phyloP scores from a whole-genome alignment of 30 jellyfish, hydroid and myxozoan genomes.

The Aurelia aurita region DNA sequence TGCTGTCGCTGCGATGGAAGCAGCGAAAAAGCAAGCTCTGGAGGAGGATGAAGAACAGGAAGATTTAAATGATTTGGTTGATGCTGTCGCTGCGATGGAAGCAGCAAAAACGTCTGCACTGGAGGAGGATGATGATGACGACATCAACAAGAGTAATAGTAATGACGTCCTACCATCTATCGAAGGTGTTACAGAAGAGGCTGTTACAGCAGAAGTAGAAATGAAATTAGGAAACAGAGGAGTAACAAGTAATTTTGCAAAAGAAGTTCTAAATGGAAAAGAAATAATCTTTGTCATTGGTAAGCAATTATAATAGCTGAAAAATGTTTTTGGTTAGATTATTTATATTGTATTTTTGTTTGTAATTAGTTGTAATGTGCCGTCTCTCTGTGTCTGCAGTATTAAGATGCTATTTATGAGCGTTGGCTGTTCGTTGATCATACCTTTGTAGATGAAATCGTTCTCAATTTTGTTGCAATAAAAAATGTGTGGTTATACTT shows the following conservation, averaged over 20 bases:
- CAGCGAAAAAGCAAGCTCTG: neutral
- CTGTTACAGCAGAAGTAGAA: slow-evolving; percentile 59
- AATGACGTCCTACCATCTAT: neutral
- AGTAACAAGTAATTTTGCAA: slow-evolving; percentile 52
- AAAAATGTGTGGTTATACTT: neutral
- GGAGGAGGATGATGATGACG: neutral
- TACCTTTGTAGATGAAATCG: no score
- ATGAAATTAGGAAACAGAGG: slow-evolving; percentile 63
- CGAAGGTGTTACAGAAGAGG: slow-evolving; percentile 59
- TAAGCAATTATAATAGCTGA: no score
- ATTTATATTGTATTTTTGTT: no score
- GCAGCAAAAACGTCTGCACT: neutral
- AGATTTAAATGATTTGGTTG: slow-evolving; percentile 18
- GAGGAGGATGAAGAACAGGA: slow-evolving; percentile 13
- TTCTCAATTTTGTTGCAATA: no score
- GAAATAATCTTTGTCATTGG: slow-evolving; percentile 69
- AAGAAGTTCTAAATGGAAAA: slow-evolving; percentile 60
- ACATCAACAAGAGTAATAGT: neutral
- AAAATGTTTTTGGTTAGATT: no score
- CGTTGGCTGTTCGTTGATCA: no score
- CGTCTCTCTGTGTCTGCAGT: no score
- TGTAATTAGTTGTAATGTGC: no score
- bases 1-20: slow-evolving; percentile 59
- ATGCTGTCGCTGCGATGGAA: slow-evolving; percentile 9
- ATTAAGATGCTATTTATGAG: no score